A percentile compares a stretch with the other conserved stretches of the same genome.
Evolutionary conservation across 2,888 invertebrate species (phyloP).

Genomic region (Folsomia manolachei): DNA sequence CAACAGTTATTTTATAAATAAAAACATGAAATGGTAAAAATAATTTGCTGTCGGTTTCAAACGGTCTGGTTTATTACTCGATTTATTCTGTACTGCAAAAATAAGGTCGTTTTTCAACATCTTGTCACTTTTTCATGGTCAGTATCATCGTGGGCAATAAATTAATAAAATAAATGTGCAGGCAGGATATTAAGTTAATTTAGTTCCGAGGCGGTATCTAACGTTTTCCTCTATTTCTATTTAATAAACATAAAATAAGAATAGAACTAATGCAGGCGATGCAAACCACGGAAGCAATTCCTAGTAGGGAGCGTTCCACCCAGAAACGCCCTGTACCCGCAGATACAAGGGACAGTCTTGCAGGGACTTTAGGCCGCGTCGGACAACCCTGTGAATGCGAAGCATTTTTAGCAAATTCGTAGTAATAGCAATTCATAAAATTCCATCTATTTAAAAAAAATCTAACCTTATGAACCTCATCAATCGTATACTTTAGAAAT

Average conservation of each 20-base stretch:
- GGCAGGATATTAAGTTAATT: no score
- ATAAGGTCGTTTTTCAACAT: slow-evolving; percentile 5
- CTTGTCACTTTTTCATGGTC: background rate
- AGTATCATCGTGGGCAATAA: background rate
- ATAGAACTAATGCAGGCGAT: slow-evolving; percentile 49
- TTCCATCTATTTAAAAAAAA: background rate
- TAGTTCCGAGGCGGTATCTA: no score
- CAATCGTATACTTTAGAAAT: slow-evolving; percentile 47
- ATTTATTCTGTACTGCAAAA: no score
- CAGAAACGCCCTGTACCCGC: slow-evolving; percentile 45
- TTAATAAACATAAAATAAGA: slow-evolving; percentile 47
- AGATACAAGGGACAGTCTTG: slow-evolving; percentile 34
- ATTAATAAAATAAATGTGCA: background rate
- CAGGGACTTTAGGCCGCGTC: slow-evolving; percentile 39
- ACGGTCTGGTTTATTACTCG: no score
- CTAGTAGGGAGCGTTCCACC: slow-evolving; percentile 47
- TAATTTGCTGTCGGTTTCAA: no score
- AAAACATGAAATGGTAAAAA: no score
- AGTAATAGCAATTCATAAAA: background rate
- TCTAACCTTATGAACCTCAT: slow-evolving; percentile 46
- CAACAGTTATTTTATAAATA: no score
- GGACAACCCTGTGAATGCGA: slow-evolving; percentile 48
- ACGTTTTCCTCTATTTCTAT: slow-evolving; percentile 31
- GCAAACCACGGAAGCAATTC: slow-evolving; percentile 47
- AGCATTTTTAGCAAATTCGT: no score